Percentiles rank a stretch among this genome's conserved stretches.
Conservation (phyloP, 2,888 invertebrate genomes). For the Leptinotarsa tumamoca region DNA sequence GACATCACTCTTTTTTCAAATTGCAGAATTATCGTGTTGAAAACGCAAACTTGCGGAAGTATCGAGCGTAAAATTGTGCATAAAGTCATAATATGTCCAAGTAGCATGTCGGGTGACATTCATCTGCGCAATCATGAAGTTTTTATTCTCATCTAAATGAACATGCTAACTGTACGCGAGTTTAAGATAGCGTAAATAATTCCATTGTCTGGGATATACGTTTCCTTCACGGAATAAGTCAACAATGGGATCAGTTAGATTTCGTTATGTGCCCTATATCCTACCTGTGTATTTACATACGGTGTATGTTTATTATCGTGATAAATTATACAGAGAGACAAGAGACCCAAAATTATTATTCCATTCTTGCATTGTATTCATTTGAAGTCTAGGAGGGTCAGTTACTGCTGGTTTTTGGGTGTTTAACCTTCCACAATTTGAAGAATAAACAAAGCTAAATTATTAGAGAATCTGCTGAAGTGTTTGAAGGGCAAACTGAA, state of each 20-base stretch:
- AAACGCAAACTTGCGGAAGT: constrained; percentile 1
- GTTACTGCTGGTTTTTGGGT: no score
- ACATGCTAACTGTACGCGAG: constrained; percentile 33
- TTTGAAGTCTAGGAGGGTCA: no score
- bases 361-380: not conserved
- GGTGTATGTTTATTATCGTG: not conserved
- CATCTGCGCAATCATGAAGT: constrained; percentile 11
- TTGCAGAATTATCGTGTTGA: constrained; percentile 5
- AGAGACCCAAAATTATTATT: not conserved
- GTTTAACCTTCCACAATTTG: no score
- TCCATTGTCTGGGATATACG: constrained; percentile 26
- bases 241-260: constrained; percentile 30
- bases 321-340: not conserved
- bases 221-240: constrained; percentile 13
- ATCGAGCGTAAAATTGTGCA: constrained; percentile 22
- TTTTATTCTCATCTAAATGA: constrained; percentile 21
- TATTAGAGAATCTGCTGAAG: no score
- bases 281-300: constrained; percentile 19
- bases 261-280: constrained; percentile 24
- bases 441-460: no score
- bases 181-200: constrained; percentile 42
- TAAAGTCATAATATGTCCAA: constrained; percentile 22
- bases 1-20: constrained; percentile 7
- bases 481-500: no score
- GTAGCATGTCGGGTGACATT: constrained; percentile 25